Conservation (phyloP, 2,797 vertebrate species). For the Rhabdophis nuchalis region DNA sequence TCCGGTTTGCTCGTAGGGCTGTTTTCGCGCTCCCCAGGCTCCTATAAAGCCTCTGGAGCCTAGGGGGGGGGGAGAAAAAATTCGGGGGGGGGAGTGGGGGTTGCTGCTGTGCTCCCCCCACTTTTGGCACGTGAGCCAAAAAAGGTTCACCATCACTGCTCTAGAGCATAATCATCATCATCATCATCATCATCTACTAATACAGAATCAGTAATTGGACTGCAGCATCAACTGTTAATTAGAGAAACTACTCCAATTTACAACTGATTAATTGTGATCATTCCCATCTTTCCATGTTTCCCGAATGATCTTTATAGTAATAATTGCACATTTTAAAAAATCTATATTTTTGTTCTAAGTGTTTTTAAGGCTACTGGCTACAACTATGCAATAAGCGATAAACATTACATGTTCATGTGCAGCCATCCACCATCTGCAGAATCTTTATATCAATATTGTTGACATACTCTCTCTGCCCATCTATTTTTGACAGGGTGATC, state of each 20-base stretch:
- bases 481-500: neutral
- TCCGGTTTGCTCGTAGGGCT: no score
- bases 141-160: no score
- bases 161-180: no score
- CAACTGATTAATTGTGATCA: neutral
- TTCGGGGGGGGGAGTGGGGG: no score
- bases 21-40: no score
- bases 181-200: no score
- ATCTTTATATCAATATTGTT: neutral
- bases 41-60: no score
- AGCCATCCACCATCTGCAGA: neutral
- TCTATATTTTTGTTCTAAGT: neutral
- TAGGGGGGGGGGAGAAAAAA: no score
- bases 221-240: neutral
- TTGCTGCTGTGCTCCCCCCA: no score
- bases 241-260: neutral
- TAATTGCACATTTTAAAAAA: neutral
- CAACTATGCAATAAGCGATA: neutral
- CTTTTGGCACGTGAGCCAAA: no score
- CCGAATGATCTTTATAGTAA: neutral
- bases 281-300: neutral
- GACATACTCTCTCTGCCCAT: neutral
- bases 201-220: neutral
- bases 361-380: neutral
- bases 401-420: neutral